phyloP scores from a whole-genome alignment of 2,888 invertebrate genomes.

The Sipunculus nudus region DNA sequence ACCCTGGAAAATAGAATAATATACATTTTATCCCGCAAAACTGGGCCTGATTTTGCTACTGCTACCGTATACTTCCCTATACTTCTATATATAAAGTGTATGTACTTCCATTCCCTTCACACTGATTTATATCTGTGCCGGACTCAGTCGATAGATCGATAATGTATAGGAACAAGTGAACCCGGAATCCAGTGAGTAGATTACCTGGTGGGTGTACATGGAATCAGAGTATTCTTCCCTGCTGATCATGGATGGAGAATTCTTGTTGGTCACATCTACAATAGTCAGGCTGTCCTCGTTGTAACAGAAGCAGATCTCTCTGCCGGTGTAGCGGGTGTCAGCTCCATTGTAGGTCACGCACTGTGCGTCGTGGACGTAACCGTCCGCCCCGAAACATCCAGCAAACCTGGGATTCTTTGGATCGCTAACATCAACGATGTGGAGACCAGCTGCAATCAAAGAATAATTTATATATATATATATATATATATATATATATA shows the following conservation, averaged over 20 bases:
- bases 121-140: too few relatives aligned
- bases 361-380: slow-evolving; percentile 29
- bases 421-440: slow-evolving; percentile 19
- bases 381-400: slow-evolving; percentile 24
- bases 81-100: too few relatives aligned
- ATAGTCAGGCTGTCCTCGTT: slow-evolving; percentile 29
- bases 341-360: slow-evolving; percentile 24
- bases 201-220: slow-evolving; percentile 30
- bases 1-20: too few relatives aligned
- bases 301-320: slow-evolving; percentile 26
- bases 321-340: slow-evolving; percentile 11
- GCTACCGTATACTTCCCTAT: too few relatives aligned
- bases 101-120: too few relatives aligned
- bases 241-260: slow-evolving; percentile 5
- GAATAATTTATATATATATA: too few relatives aligned
- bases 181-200: too few relatives aligned
- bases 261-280: slow-evolving; percentile 23
- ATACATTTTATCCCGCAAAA: too few relatives aligned
- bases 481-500: too few relatives aligned
- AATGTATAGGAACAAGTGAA: too few relatives aligned
- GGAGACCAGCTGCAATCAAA: slow-evolving; percentile 23
- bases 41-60: too few relatives aligned
- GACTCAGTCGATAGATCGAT: too few relatives aligned
- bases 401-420: slow-evolving; percentile 14
- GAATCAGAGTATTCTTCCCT: slow-evolving; percentile 12